phyloP scores from a whole-genome alignment of 2,113 vertebrate species.

The Ia io region DNA sequence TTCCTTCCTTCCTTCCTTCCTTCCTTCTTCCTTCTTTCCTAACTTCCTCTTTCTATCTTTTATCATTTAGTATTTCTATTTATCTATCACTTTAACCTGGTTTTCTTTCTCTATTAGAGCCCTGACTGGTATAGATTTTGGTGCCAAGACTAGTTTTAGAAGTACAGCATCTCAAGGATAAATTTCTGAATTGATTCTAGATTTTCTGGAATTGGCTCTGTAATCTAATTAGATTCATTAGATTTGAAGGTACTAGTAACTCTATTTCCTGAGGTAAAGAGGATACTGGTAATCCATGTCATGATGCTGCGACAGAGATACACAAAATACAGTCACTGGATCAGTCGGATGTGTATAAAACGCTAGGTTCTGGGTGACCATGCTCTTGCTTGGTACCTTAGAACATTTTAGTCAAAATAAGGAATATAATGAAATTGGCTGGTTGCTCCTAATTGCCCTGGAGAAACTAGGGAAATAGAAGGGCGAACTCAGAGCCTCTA shows the following conservation, averaged over 20 bases:
- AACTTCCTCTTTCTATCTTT: neutral
- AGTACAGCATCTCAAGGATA: neutral
- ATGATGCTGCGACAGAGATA: neutral
- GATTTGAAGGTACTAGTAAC: neutral
- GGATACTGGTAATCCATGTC: neutral
- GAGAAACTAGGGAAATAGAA: neutral
- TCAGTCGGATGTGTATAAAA: neutral
- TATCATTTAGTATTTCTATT: neutral
- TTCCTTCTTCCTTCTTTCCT: neutral
- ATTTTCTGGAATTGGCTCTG: neutral
- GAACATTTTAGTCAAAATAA: neutral
- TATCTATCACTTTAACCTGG: neutral
- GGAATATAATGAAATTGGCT: neutral
- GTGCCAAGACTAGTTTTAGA: neutral
- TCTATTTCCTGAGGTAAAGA: neutral
- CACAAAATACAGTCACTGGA: neutral
- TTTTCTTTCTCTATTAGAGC: neutral
- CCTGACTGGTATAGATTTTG: neutral
- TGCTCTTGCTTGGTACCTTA: neutral
- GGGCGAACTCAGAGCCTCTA: neutral
- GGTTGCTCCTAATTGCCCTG: neutral
- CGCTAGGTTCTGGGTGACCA: neutral
- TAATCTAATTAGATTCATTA: neutral
- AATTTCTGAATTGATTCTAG: neutral
- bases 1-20: too few species aligned